A percentile compares a stretch with the other conserved stretches of the same genome.
These are phyloP conservation scores for Empidonax traillii DNA, from an alignment of 2,113 vertebrate genomes.

Conservation along the genomic window DNA sequence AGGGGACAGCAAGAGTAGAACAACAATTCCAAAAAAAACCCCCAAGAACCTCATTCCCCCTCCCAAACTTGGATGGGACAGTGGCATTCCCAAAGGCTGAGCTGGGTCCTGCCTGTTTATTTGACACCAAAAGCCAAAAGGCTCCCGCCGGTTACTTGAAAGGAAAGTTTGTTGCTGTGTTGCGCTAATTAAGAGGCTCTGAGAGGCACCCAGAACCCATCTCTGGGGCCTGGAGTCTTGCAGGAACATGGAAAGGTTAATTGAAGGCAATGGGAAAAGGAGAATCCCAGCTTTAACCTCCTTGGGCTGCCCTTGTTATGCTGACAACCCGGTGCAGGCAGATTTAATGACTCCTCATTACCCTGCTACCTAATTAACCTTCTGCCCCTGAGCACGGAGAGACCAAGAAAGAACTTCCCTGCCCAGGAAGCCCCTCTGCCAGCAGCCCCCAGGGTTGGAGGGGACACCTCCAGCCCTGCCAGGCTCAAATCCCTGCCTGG, in stretches of 20 bases:
- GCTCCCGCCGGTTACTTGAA: neutral
- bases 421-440: neutral
- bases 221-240: neutral
- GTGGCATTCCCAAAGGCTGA: neutral
- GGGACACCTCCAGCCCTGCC: neutral
- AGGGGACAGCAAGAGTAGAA: neutral
- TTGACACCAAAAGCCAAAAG: neutral
- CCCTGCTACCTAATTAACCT: conserved; percentile 71
- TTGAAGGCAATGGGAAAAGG: conserved; percentile 59
- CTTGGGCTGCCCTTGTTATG: conserved; percentile 32
- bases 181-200: conserved; percentile 39
- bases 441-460: neutral
- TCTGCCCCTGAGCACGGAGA: neutral
- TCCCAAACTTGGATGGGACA: neutral
- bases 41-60: neutral
- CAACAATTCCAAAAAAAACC: too few species aligned
- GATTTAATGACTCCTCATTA: conserved; percentile 61
- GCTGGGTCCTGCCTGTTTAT: neutral
- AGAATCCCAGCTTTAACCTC: conserved; percentile 20
- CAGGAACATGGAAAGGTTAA: conserved; percentile 60
- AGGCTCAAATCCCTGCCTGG: neutral
- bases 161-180: conserved; percentile 21
- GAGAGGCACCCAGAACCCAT: conserved; percentile 8
- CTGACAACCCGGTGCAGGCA: conserved; percentile 18
- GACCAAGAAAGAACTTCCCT: conserved; percentile 3